Evolutionary conservation across 2,113 vertebrate species (phyloP).

Genomic region (Megaceryle torquata): DNA sequence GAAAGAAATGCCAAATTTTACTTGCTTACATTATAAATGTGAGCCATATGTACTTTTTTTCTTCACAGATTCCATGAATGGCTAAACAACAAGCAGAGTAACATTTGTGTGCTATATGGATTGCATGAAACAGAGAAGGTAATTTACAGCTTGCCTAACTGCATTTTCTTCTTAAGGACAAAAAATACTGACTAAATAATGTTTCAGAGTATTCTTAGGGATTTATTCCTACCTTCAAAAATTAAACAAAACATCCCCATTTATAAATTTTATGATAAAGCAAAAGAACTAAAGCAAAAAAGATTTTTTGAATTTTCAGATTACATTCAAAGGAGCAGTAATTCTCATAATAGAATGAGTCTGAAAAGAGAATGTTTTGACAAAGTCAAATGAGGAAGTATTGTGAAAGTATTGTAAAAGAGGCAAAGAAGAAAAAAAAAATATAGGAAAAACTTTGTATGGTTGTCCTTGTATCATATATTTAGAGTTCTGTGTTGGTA

Average conservation of each 20-base stretch:
- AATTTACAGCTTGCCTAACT: neutral
- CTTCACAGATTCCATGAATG: neutral
- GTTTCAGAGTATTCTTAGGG: neutral
- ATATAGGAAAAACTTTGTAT: neutral
- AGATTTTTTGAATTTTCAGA: neutral
- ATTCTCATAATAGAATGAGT: neutral
- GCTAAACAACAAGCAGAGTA: neutral
- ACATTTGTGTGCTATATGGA: neutral
- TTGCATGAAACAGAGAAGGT: neutral
- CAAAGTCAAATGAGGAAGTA: neutral
- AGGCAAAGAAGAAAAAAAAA: neutral
- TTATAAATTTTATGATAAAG: neutral
- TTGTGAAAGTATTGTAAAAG: neutral
- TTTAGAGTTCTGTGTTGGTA: neutral
- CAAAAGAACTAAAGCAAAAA: neutral
- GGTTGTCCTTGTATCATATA: neutral
- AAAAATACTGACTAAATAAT: neutral
- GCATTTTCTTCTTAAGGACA: neutral
- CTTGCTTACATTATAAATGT: neutral
- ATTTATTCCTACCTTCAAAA: neutral
- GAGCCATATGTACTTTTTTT: neutral
- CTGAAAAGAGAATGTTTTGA: neutral
- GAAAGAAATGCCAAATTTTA: neutral
- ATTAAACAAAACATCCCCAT: neutral
- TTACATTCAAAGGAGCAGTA: neutral